A percentile compares a stretch with the other conserved stretches of the same genome.
phyloP scores from a whole-genome alignment of 1,140 invertebrate genomes.

The Aethina tumida region DNA sequence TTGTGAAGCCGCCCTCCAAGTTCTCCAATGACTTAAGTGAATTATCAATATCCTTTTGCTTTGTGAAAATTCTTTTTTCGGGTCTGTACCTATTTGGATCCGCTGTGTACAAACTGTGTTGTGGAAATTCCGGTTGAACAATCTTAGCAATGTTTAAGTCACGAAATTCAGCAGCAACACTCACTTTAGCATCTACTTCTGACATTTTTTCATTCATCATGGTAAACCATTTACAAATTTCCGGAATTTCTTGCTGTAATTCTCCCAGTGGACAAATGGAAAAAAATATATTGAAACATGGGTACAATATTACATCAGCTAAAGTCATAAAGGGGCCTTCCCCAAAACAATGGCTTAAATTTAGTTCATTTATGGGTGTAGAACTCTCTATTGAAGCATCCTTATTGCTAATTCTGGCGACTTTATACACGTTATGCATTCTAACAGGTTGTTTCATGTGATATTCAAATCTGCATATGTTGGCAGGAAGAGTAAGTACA shows the following conservation, averaged over 20 bases:
- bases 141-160: no score
- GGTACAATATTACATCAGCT: conserved; percentile 73
- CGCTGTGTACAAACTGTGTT: conserved; percentile 67
- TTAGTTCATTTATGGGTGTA: conserved; percentile 42
- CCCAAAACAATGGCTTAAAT: conserved; percentile 61
- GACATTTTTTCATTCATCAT: conserved; percentile 10
- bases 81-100: conserved; percentile 68
- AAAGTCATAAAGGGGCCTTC: conserved; percentile 77
- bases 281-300: conserved; percentile 58
- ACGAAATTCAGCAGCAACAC: no score
- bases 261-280: conserved; percentile 37
- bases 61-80: conserved; percentile 60
- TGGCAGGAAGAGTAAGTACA: conserved; percentile 41
- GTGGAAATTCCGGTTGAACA: conserved; percentile 26
- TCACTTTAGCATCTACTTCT: conserved; percentile 6
- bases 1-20: conserved; percentile 33
- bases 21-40: conserved; percentile 42
- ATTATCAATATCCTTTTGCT: conserved; percentile 60
- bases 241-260: conserved; percentile 48
- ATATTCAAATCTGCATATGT: conserved; percentile 67
- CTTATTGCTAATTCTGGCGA: conserved; percentile 44
- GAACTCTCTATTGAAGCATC: conserved; percentile 39
- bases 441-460: conserved; percentile 77
- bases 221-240: conserved; percentile 56
- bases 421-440: conserved; percentile 81